Evolutionary conservation across 2,113 vertebrate species (phyloP), one percentile per base, ranked within the genome.

Genomic region (Sinocyclocheilus rhinocerous): DNA sequence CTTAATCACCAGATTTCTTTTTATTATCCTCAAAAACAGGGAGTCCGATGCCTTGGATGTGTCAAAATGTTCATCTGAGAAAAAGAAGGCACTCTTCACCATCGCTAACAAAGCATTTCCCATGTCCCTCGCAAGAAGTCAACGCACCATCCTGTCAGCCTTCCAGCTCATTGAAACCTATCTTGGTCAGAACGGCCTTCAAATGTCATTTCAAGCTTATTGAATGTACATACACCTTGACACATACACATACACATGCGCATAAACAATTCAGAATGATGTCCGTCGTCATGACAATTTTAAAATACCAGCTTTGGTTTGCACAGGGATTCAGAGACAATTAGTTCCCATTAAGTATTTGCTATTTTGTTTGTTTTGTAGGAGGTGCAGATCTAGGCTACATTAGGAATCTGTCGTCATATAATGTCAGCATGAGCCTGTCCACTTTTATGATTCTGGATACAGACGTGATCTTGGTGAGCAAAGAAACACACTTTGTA

Each of bases 101-200:
- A 93, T 88, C 76, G 95, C 95, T 77, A 91, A 69, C 2, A 0
- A 0, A 0, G 91, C 95, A 72, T 96, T 95, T 76, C 89, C 89
- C 42, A 39, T 87, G 0, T 4, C 16, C 6, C 4, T 13, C 1
- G 3, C 15, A 15, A 78, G 5, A 42, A 81, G 84, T 3, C 0
- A 0, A 1, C 61, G 39, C 0, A 0, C 3, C 4, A 29, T 9
- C 0, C 15, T 85, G 11, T 83, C 86, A 2, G 91, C 93, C 70
- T 93, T 92, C 4, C 1, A 6, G 6, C 90, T 85, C 26, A 94
- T 96, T 48, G 65, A 70, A 33, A 72, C 94, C 1, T 96, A 94
- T 69, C 90, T 96, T 18, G 92, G 95, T 96, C 87, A 85, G 94
- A 3, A 4, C 29, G 24, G 10, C 2, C 2, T 59, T 70, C 6